Conservation (phyloP, 1,140 invertebrate genomes). For the Penaeus indicus region DNA sequence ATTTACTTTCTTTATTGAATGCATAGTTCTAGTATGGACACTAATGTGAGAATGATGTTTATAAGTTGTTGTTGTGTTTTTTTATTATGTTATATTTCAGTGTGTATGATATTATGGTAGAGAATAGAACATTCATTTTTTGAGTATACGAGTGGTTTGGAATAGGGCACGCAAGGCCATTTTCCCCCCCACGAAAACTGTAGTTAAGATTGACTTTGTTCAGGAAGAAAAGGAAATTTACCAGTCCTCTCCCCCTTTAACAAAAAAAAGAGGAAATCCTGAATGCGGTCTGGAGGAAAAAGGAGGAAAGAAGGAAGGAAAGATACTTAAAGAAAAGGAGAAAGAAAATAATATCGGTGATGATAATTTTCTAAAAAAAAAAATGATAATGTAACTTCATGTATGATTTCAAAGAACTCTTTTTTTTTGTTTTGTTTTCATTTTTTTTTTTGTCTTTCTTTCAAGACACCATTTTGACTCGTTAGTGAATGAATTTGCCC, state of each 20-base stretch:
- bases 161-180: too few species aligned
- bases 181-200: constrained; percentile 26
- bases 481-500: too few species aligned
- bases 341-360: neutral
- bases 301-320: neutral
- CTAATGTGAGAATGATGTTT: constrained; percentile 2
- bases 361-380: neutral
- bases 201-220: neutral
- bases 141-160: constrained; percentile 37
- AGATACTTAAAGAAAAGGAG: too few species aligned
- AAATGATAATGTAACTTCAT: too few species aligned
- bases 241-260: too few species aligned
- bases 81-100: constrained; percentile 36
- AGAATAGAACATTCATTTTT: neutral
- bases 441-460: neutral
- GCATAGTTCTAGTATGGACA: constrained; percentile 38
- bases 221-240: too few species aligned
- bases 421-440: too few species aligned
- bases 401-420: neutral
- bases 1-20: constrained; percentile 45
- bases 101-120: constrained; percentile 34
- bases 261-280: too few species aligned
- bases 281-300: neutral
- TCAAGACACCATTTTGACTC: too few species aligned
- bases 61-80: constrained; percentile 5